Evolutionary conservation across 2,113 vertebrate genomes (phyloP).

Genomic region (Ptyas mucosa): DNA sequence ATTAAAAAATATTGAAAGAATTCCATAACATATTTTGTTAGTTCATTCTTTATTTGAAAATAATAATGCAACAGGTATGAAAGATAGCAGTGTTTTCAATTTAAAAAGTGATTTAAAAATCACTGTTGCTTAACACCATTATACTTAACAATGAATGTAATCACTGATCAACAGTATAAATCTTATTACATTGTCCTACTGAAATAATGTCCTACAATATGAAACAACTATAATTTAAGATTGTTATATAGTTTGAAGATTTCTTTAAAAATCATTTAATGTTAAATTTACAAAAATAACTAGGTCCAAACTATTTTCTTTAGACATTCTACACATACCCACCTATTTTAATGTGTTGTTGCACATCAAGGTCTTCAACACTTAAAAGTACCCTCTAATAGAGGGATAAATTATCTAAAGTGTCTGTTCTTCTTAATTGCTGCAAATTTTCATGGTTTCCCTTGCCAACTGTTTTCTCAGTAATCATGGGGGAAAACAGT

Average conservation of each 20-base stretch:
- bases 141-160: neutral
- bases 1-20: conserved; percentile 6
- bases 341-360: neutral
- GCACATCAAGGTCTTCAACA: neutral
- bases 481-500: conserved; percentile 37
- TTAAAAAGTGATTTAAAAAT: neutral
- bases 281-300: neutral
- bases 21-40: conserved; percentile 22
- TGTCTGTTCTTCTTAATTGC: conserved; percentile 42
- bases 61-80: conserved; percentile 40
- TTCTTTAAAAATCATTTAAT: conserved; percentile 28
- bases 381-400: neutral
- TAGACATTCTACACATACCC: neutral
- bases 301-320: neutral
- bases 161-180: conserved; percentile 1
- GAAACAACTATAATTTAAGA: conserved; percentile 29
- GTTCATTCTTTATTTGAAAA: conserved; percentile 41
- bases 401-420: conserved; percentile 39
- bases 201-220: conserved; percentile 15
- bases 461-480: conserved; percentile 48
- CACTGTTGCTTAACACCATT: neutral
- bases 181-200: neutral
- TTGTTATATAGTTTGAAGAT: conserved; percentile 26
- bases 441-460: conserved; percentile 28
- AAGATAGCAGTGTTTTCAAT: conserved; percentile 15